phyloP scores from a whole-genome alignment of 2,113 vertebrate genomes.

The Neopipo cinnamomea region DNA sequence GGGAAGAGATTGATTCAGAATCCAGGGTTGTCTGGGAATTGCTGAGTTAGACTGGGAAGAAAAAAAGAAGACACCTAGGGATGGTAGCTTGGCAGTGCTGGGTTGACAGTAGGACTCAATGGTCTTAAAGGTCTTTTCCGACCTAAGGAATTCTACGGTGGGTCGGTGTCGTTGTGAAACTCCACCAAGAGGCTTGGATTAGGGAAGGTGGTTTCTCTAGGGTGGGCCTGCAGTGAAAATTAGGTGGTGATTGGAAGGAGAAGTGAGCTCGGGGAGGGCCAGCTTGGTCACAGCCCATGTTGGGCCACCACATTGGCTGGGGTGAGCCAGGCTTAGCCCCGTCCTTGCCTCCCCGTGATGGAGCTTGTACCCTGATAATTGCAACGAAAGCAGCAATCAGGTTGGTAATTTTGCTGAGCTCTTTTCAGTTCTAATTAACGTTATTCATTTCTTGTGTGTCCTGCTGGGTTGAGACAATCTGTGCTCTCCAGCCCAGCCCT shows the following conservation, averaged over 20 bases:
- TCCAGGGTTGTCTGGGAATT: background rate
- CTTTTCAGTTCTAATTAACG: slow-evolving; percentile 69
- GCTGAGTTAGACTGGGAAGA: background rate
- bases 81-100: background rate
- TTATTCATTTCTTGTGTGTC: slow-evolving; percentile 65
- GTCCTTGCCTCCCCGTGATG: background rate
- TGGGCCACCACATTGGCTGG: background rate
- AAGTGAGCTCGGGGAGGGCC: background rate
- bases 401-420: slow-evolving; percentile 54
- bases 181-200: background rate
- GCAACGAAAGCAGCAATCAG: slow-evolving; percentile 24
- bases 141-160: background rate
- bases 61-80: background rate
- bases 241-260: background rate
- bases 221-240: background rate
- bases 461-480: slow-evolving; percentile 64
- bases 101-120: background rate
- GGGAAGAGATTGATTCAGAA: background rate
- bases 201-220: background rate
- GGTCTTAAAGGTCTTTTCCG: background rate
- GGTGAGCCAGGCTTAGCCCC: background rate
- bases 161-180: rapidly evolving
- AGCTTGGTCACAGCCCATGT: background rate
- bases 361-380: slow-evolving; percentile 33
- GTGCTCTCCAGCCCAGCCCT: slow-evolving; percentile 45